Conservation (phyloP, 2,888 invertebrate species). For the Calliphora vomitoria region DNA sequence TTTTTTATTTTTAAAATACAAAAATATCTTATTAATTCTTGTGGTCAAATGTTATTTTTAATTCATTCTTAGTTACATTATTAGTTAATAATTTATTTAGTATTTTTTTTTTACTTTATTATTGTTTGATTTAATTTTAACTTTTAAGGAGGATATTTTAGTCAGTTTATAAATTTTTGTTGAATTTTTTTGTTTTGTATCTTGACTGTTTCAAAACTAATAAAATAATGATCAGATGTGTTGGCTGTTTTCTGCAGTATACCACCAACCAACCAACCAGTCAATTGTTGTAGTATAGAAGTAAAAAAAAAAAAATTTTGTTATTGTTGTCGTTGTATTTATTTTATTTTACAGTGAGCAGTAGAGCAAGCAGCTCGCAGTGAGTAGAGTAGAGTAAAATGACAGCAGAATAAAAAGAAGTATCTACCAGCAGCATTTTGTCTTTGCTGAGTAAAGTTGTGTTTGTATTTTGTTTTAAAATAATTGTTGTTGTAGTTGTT, state of each 20-base stretch:
- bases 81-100: slow-evolving; percentile 25
- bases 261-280: slow-evolving; percentile 39
- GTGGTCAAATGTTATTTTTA: not conserved
- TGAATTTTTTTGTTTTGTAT: slow-evolving; percentile 51
- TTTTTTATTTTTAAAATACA: no score
- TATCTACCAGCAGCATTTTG: slow-evolving; percentile 39
- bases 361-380: slow-evolving; percentile 7
- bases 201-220: slow-evolving; percentile 71
- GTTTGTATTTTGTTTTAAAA: slow-evolving; percentile 28
- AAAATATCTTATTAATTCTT: not conserved
- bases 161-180: slow-evolving; percentile 24
- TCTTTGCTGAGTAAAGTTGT: slow-evolving; percentile 34
- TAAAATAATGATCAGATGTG: slow-evolving; percentile 71
- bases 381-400: slow-evolving; percentile 1
- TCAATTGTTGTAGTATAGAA: slow-evolving; percentile 21
- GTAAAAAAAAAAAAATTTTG: not conserved
- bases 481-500: not conserved
- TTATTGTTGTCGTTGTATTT: slow-evolving; percentile 44
- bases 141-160: slow-evolving; percentile 55
- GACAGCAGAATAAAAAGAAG: slow-evolving; percentile 3
- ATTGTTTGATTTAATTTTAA: slow-evolving; percentile 35
- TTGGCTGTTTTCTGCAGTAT: slow-evolving; percentile 69
- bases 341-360: slow-evolving; percentile 36
- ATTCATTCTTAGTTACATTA: not conserved
- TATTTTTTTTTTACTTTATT: not conserved